Percentiles rank a stretch among this genome's conserved stretches.
phyloP scores from a whole-genome alignment of 2,888 invertebrate species.

The Epirrhoe alternata region DNA sequence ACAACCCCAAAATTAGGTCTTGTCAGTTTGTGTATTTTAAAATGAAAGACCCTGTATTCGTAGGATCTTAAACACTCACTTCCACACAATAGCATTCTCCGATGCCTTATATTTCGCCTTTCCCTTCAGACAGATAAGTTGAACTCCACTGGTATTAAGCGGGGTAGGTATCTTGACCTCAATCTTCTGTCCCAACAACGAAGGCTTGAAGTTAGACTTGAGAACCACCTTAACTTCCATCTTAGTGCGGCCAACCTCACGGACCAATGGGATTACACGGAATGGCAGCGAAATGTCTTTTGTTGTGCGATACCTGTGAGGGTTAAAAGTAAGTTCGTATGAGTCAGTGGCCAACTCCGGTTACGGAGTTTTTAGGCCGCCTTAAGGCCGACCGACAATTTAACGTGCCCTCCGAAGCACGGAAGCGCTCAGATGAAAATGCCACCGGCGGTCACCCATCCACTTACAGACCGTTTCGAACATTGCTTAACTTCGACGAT shows the following conservation, averaged over 20 bases:
- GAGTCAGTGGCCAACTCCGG: too few relatives aligned
- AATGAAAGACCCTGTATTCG: too few relatives aligned
- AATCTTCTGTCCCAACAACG: slow-evolving; percentile 98
- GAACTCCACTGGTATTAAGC: slow-evolving; percentile 99
- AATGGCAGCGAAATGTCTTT: slow-evolving; percentile 99
- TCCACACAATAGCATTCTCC: slow-evolving; percentile 99
- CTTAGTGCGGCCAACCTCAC: slow-evolving; percentile 99
- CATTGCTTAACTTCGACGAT: too few relatives aligned
- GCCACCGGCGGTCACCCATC: too few relatives aligned
- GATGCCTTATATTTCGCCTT: slow-evolving; percentile 99
- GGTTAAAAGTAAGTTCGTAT: too few relatives aligned
- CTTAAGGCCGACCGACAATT: too few relatives aligned
- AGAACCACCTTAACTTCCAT: slow-evolving; percentile 99
- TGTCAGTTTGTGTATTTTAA: too few relatives aligned
- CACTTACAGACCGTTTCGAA: too few relatives aligned
- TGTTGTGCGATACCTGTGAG: slow-evolving; percentile 96
- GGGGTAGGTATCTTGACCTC: slow-evolving; percentile 99
- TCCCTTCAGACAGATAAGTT: slow-evolving; percentile 99
- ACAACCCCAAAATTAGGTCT: too few relatives aligned
- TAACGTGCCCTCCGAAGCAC: too few relatives aligned
- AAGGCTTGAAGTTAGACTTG: slow-evolving; percentile 99
- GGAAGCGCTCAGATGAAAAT: too few relatives aligned
- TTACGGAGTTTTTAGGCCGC: too few relatives aligned
- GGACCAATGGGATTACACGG: slow-evolving; percentile 98
- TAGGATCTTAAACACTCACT: slow-evolving; percentile 85